Evolutionary conservation across 2,113 vertebrate genomes (phyloP).

Genomic region (Serilophus lunatus): DNA sequence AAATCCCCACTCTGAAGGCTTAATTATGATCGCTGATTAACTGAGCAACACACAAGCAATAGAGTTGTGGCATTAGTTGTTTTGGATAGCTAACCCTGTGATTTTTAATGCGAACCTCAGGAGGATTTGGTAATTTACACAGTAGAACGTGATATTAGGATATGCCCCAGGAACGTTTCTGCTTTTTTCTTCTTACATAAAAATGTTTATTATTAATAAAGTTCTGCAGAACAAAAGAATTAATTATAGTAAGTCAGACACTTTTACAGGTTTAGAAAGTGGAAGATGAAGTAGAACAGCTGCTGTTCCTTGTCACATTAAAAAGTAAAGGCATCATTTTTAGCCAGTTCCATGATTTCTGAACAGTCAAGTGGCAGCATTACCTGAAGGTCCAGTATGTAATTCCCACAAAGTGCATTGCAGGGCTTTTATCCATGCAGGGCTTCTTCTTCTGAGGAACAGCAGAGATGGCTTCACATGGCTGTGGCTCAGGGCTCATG

Average conservation of each 20-base stretch:
- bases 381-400: not conserved
- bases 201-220: not conserved
- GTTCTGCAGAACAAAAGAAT: not conserved
- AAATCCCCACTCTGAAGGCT: not conserved
- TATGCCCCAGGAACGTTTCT: not conserved
- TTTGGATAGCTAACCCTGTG: not conserved
- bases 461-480: rapidly evolving
- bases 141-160: not conserved
- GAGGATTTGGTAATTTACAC: not conserved
- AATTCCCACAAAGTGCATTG: not conserved
- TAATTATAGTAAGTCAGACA: not conserved
- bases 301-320: not conserved
- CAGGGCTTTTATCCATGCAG: not conserved
- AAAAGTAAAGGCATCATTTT: not conserved
- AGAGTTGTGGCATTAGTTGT: too few relatives aligned
- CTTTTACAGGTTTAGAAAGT: not conserved
- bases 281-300: not conserved
- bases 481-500: not conserved
- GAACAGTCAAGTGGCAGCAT: not conserved
- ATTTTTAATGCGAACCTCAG: not conserved
- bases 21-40: not conserved
- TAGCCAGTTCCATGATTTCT: not conserved
- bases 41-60: not conserved
- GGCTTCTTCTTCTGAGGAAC: not conserved
- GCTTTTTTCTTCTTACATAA: not conserved